Percentiles rank a stretch among this genome's conserved stretches.
Conservation (phyloP, 2,113 vertebrate genomes). For the Lasiurus cinereus region DNA sequence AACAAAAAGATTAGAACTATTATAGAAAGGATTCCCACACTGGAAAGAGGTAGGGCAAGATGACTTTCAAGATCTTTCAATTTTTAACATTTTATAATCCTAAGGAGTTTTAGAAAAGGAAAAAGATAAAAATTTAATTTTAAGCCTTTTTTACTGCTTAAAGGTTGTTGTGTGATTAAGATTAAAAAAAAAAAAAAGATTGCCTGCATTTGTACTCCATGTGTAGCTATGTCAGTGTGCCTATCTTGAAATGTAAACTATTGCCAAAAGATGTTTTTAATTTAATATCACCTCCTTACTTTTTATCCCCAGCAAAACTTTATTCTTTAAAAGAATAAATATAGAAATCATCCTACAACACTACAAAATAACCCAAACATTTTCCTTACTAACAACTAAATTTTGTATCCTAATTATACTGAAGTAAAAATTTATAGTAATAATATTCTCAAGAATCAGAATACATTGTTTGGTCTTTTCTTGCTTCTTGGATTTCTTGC, state of each 20-base stretch:
- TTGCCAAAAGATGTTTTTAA: slow-evolving; percentile 13
- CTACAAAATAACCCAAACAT: background rate
- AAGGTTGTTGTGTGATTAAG: background rate
- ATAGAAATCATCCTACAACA: background rate
- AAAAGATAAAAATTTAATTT: background rate
- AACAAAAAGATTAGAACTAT: background rate
- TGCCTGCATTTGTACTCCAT: background rate
- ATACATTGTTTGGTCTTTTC: slow-evolving; percentile 11
- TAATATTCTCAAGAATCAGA: slow-evolving; percentile 11
- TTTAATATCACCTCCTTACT: background rate
- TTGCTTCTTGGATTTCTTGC: slow-evolving; percentile 36
- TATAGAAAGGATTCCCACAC: background rate
- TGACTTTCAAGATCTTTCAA: slow-evolving; percentile 41
- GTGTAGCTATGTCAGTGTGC: background rate
- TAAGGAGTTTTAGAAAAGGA: background rate
- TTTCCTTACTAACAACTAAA: slow-evolving; percentile 22
- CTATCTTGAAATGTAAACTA: background rate
- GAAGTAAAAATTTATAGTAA: slow-evolving; percentile 30
- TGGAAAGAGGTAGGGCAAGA: background rate
- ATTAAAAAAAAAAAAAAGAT: background rate
- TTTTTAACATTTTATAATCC: slow-evolving; percentile 40
- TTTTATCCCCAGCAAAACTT: slow-evolving; percentile 18
- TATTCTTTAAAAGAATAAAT: background rate
- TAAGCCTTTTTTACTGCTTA: background rate
- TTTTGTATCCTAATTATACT: background rate